phyloP scores from a whole-genome alignment of 2,113 vertebrate species.

The Sphyrna mokarran region DNA sequence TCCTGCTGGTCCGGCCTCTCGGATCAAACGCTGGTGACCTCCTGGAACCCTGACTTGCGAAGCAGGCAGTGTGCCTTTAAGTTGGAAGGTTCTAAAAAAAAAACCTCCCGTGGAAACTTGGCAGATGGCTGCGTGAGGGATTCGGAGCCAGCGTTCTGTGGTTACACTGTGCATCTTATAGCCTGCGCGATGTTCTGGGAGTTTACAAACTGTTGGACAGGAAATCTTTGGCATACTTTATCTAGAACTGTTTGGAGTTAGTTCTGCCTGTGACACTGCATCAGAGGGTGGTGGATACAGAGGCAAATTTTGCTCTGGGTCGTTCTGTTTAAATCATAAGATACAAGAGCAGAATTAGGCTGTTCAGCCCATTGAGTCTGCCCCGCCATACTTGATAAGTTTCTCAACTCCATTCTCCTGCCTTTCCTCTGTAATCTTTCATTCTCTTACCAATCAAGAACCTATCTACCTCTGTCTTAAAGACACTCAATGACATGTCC shows the following conservation, averaged over 20 bases:
- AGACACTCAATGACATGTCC: too few species aligned
- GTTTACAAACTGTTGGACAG: neutral
- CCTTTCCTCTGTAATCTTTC: too few species aligned
- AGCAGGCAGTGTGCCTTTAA: neutral
- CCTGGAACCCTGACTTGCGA: neutral
- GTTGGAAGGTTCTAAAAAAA: neutral
- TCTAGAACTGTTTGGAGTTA: constrained; percentile 18
- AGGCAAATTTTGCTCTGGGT: neutral
- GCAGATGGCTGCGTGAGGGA: neutral
- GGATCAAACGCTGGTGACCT: neutral
- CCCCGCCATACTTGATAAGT: too few species aligned
- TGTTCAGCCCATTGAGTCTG: too few species aligned
- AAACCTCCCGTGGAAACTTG: constrained; percentile 21
- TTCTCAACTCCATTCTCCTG: too few species aligned
- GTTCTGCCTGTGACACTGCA: neutral
- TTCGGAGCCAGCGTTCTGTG: neutral
- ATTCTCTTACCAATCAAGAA: too few species aligned
- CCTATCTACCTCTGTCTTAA: too few species aligned
- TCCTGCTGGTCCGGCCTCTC: neutral
- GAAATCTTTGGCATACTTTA: constrained; percentile 15
- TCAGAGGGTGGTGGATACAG: neutral
- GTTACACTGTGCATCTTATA: neutral
- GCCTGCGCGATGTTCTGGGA: neutral
- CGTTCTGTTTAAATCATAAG: neutral
- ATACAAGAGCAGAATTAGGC: too few species aligned